Percentiles rank a stretch among this genome's conserved stretches.
These are phyloP conservation scores for Coilia nasus DNA, from an alignment of 2,797 vertebrate genomes.

Conservation along the genomic window DNA sequence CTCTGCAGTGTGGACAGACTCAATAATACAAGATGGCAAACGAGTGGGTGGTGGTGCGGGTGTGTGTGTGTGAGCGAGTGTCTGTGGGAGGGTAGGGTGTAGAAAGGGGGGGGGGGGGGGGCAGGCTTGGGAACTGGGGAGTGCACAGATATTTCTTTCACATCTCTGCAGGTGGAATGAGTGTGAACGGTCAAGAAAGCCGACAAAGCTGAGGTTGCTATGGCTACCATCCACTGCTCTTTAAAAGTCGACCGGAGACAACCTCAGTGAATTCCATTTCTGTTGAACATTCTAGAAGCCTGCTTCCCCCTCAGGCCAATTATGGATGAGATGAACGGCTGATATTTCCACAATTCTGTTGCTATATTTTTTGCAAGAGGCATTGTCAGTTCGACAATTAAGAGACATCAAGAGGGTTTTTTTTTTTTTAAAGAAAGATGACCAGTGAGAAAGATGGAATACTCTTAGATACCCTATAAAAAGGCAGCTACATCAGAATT, in stretches of 20 bases:
- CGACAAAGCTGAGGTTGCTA: slow-evolving; percentile 17
- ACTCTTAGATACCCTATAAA: neutral
- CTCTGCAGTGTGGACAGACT: neutral
- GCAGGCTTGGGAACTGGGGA: neutral
- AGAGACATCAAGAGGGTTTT: slow-evolving; percentile 5
- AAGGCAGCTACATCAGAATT: neutral
- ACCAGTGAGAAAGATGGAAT: neutral
- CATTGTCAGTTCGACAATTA: neutral
- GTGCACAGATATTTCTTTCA: slow-evolving; percentile 52
- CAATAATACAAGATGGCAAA: neutral
- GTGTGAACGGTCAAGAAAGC: slow-evolving; percentile 17
- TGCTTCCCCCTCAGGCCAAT: slow-evolving; percentile 13
- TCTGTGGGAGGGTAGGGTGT: neutral
- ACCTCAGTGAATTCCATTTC: slow-evolving; percentile 20
- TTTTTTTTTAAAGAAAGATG: neutral
- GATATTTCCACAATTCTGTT: neutral
- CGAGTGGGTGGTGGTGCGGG: neutral
- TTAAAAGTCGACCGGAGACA: slow-evolving; percentile 13
- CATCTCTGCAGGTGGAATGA: slow-evolving; percentile 36
- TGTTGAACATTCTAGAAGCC: slow-evolving; percentile 22
- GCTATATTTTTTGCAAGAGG: neutral
- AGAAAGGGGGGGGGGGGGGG: neutral
- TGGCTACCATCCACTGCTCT: slow-evolving; percentile 25
- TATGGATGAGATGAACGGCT: neutral
- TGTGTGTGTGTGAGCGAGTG: too few relatives aligned